Conservation (phyloP, 2,797 vertebrate species). For the Pseudochirops cupreus region DNA sequence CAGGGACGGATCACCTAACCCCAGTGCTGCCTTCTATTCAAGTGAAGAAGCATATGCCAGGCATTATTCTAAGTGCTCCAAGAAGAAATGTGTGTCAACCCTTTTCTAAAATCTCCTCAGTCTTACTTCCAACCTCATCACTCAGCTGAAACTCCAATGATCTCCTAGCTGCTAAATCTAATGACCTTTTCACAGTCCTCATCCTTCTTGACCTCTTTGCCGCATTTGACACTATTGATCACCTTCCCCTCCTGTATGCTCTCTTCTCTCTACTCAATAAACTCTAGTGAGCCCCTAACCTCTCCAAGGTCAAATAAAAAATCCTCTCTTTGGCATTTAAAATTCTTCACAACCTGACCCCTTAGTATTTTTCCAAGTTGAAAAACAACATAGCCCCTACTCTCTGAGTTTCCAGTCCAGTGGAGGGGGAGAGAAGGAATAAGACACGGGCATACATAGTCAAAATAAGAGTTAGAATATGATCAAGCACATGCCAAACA, state of each 20-base stretch:
- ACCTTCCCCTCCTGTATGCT: neutral
- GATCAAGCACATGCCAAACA: neutral
- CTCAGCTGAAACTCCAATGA: neutral
- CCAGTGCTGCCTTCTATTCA: neutral
- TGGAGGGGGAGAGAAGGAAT: neutral
- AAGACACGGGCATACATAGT: neutral
- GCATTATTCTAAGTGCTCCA: neutral
- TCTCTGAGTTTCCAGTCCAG: neutral
- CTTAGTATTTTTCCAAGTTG: neutral
- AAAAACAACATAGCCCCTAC: neutral
- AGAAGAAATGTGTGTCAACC: neutral
- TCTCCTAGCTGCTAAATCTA: neutral
- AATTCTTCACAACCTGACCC: neutral
- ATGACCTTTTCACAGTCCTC: neutral
- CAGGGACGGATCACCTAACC: neutral
- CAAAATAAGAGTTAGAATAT: slow-evolving; percentile 3
- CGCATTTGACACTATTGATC: neutral
- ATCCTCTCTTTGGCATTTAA: neutral
- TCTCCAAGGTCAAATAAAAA: neutral
- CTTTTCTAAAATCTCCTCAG: neutral
- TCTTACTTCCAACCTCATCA: neutral
- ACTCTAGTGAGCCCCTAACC: neutral
- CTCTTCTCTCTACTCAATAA: neutral
- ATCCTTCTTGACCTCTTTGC: neutral
- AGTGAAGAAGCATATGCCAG: neutral